These are phyloP conservation scores for Cydia splendana DNA, from an alignment of 1,140 invertebrate genomes.

Conservation along the genomic window DNA sequence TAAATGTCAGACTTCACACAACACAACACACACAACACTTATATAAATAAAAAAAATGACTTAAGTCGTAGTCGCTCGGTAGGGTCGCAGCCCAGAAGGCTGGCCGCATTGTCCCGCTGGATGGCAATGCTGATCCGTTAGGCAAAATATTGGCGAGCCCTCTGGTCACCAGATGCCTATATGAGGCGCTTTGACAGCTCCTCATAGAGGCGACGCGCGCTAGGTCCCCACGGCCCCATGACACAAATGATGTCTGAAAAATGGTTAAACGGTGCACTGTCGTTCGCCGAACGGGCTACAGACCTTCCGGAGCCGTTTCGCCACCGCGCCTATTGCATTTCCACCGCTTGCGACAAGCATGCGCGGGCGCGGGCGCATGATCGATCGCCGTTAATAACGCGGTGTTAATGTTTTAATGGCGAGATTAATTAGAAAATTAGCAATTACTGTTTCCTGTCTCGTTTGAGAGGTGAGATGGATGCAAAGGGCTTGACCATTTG, in stretches of 20 bases:
- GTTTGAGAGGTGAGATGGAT: neutral
- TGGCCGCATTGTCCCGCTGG: no score
- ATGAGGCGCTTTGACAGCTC: no score
- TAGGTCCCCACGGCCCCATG: no score
- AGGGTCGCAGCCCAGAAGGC: no score
- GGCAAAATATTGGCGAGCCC: no score
- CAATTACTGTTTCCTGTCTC: neutral
- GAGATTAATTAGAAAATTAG: neutral
- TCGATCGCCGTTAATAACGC: neutral
- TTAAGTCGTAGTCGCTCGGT: no score
- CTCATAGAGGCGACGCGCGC: no score
- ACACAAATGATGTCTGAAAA: neutral
- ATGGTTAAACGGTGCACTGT: constrained; percentile 38
- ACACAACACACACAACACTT: no score
- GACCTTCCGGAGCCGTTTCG: constrained; percentile 67
- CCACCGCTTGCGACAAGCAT: constrained; percentile 28
- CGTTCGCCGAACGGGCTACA: constrained; percentile 43
- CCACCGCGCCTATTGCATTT: constrained; percentile 42
- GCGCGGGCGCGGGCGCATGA: neutral
- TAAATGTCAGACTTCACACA: no score
- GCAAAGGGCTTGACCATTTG: neutral
- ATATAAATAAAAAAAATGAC: no score
- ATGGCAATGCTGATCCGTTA: no score
- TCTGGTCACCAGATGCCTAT: no score
- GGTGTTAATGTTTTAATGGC: neutral